Evolutionary conservation across 2,888 invertebrate genomes (phyloP), one percentile per base, ranked within the genome.

Genomic region (Orthosia gothica): DNA sequence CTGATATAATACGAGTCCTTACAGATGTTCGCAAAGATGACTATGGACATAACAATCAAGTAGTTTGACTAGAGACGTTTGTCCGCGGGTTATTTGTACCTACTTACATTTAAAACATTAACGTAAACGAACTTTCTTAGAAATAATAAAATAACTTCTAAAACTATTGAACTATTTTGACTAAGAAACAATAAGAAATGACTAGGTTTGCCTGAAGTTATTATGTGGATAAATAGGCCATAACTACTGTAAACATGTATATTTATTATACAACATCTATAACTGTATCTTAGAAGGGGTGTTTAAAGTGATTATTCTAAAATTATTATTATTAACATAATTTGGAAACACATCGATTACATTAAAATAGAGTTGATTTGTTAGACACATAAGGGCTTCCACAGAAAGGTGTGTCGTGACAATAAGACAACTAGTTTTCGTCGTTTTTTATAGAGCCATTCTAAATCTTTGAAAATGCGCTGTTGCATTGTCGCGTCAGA

Each of bases 31-130:
- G 26, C 55, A 47, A 49, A 59, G 13, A 26, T 64, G 54, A 57
- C 32, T 54, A 20, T 45, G 67, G 74, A 78, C 66, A 74, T 23
- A 61, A 76, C 59, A 70, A 68, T 68, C 64, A 32, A 63, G 62
- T 61, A 76, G 73, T 75, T 79, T 87, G 86, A 86, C 86, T 86
- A 86, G 87, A 79, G 65, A 65, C 74, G 72, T 67, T 61, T 32
- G 54, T 59, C 68, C 70, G 32, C 70, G 32, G 55, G 47, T 79
- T 18, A 64, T 52, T 70, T 55, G 18, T 64, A 66, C 70, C 55
- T 76, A 83, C 69, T 77, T 74, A 84, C 45, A 76, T 45, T 18
- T 47, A 57, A 70, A 74, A 78, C 54, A 81, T 69, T 68, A 69
- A 78, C 70, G 68, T 54, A 69, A 59, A 76, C 40, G 59, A 45